Base-by-base conservation (phyloP, 2,888 invertebrate species). In the Synanthedon tipuliformis region DNA sequence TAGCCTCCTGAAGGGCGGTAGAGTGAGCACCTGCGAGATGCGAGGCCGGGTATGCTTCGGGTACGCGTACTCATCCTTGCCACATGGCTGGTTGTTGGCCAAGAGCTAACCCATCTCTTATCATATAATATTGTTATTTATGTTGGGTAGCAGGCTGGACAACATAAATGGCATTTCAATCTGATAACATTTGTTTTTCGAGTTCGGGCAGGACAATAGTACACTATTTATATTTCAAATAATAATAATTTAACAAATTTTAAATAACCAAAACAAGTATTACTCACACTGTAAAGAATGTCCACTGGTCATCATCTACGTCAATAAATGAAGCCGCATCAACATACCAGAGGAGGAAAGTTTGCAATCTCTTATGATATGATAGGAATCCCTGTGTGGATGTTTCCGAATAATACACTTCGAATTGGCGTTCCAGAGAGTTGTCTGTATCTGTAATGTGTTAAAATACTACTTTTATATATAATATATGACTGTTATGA, bases 261-360 rank as follows among this genome's bases (percentile, higher is more conserved):
- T 11, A 40, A n/a, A 27, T 52, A 34, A 52, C 8, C 53, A 34
- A 34, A 34, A 10, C 10, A 34, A 10, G 34, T 34, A 49, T 61
- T 60, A 84, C 91, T 89, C 83, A 94, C 92, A 94, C 89, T 61
- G 93, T 91, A 71, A 95, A 95, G 71, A 94, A 95, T 54, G 92
- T 90, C 98, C 99, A 99, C 63, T 93, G 92, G 12, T 94, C 92
- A 86, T 99, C 99, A 74, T 95, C 94, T 3, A 93, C 89, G 78
- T 98, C 98, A 61, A 99, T 95, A 69, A 93, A 97, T 41, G 95
- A 95, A 1, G 97, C 98, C 12, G 96, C 98, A 88, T 99, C 99
- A 61, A 99, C 96, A 80, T 93, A 99, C 94, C 96, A 98, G 55
- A 98, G 82, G 10, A 98, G 89, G 69, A 98, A 95, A 0, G 96